A percentile compares a stretch with the other conserved stretches of the same genome.
Evolutionary conservation across 2,888 invertebrate genomes (phyloP).

Genomic region (Perdita meconis): DNA sequence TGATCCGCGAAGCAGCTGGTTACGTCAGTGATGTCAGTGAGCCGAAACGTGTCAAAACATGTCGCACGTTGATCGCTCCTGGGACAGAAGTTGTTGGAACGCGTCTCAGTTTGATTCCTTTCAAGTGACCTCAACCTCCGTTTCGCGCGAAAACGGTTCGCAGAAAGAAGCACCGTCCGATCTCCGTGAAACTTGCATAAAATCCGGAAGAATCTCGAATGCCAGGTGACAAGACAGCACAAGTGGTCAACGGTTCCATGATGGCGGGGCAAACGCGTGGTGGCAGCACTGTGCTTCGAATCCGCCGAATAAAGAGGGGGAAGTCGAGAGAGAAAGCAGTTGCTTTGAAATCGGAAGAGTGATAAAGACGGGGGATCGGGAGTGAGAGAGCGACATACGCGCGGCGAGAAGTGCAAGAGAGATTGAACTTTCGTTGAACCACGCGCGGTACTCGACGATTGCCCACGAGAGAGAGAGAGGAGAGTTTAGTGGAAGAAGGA

Average conservation of each 20-base stretch:
- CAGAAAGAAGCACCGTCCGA: background rate
- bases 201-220: conserved; percentile 30
- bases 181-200: background rate
- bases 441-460: conserved; percentile 37
- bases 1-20: conserved; percentile 17
- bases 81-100: conserved; percentile 7
- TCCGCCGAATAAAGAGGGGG: conserved; percentile 12
- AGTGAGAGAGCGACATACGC: conserved; percentile 29
- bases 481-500: conserved; percentile 26
- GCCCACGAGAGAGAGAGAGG: conserved; percentile 33
- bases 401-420: conserved; percentile 30
- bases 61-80: conserved; percentile 50
- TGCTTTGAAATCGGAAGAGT: conserved; percentile 12
- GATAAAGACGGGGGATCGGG: conserved; percentile 21
- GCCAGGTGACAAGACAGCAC: conserved; percentile 45
- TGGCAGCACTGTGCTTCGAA: conserved; percentile 53
- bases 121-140: conserved; percentile 42
- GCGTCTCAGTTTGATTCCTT: background rate
- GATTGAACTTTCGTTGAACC: conserved; percentile 39
- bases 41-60: conserved; percentile 48
- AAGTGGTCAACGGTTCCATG: conserved; percentile 25
- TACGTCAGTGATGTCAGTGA: conserved; percentile 22
- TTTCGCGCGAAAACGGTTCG: background rate
- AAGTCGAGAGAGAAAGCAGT: conserved; percentile 7
- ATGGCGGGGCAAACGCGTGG: conserved; percentile 34